Evolutionary conservation across 2,888 invertebrate species (phyloP).

Genomic region (Plemyria rubiginata): DNA sequence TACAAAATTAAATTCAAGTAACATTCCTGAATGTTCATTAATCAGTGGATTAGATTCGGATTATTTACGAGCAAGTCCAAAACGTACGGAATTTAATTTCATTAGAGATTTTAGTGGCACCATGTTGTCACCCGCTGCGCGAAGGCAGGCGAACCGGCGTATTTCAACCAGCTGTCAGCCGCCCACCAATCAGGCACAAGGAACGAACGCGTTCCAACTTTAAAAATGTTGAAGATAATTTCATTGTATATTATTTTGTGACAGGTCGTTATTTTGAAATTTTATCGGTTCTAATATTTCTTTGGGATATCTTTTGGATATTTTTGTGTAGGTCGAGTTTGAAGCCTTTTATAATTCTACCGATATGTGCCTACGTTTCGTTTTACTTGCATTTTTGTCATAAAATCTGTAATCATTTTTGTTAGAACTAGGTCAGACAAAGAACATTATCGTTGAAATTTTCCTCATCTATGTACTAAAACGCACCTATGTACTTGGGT

Average conservation of each 20-base stretch:
- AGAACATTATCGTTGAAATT: conserved; percentile 32
- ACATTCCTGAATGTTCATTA: conserved; percentile 72
- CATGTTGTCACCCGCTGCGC: conserved; percentile 83
- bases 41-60: conserved; percentile 82
- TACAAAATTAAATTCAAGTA: conserved; percentile 58
- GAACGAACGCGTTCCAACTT: conserved; percentile 66
- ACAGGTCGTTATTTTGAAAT: conserved; percentile 83
- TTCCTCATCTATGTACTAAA: conserved; percentile 46
- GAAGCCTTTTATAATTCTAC: conserved; percentile 21
- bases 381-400: not conserved
- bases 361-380: conserved; percentile 29
- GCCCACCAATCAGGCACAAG: conserved; percentile 70
- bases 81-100: conserved; percentile 85
- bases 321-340: conserved; percentile 35
- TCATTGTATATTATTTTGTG: conserved; percentile 84
- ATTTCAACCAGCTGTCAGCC: conserved; percentile 82
- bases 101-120: conserved; percentile 80
- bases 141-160: conserved; percentile 68
- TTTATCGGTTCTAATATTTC: conserved; percentile 77
- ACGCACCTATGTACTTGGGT: conserved; percentile 60
- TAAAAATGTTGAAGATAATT: conserved; percentile 84
- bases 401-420: not conserved
- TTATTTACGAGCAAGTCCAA: conserved; percentile 82
- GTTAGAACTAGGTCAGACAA: conserved; percentile 21
- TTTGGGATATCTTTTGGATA: conserved; percentile 54